Percentiles rank a stretch among this genome's conserved stretches.
phyloP scores from a whole-genome alignment of 2,113 vertebrate genomes.

The Chlamydotis undulata region DNA sequence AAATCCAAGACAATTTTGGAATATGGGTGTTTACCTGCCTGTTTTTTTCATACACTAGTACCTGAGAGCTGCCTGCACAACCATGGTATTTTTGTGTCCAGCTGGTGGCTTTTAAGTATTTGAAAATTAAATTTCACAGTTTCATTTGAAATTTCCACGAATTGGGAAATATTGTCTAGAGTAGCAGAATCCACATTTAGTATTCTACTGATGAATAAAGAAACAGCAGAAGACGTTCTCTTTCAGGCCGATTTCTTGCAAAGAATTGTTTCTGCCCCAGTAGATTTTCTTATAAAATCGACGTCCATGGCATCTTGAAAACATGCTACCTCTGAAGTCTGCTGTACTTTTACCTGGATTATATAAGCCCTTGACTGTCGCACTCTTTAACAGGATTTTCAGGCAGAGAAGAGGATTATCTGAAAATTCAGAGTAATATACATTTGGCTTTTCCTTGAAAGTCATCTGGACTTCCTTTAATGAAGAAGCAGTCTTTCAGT shows the following conservation, averaged over 20 bases:
- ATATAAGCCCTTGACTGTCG: background rate
- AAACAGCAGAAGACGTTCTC: background rate
- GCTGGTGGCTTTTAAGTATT: background rate
- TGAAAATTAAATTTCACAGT: background rate
- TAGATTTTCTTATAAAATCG: constrained; percentile 27
- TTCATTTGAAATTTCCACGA: background rate
- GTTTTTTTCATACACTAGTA: background rate
- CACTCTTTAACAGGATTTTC: background rate
- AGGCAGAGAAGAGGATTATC: background rate
- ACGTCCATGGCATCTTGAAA: constrained; percentile 1
- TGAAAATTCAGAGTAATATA: constrained; percentile 17
- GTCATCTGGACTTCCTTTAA: background rate
- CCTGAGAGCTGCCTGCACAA: background rate
- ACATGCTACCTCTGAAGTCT: background rate
- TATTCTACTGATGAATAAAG: background rate
- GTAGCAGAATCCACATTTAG: background rate
- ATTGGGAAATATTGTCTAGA: background rate
- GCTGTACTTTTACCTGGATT: background rate
- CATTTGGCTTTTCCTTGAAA: background rate
- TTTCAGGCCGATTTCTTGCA: constrained; percentile 34
- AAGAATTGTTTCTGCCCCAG: background rate
- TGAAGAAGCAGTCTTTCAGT: background rate
- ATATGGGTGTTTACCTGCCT: accelerated
- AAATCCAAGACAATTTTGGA: background rate
- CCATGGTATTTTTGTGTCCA: background rate